These are phyloP conservation scores for Mesoligia furuncula DNA, from an alignment of 2,888 invertebrate genomes.

Conservation along the genomic window DNA sequence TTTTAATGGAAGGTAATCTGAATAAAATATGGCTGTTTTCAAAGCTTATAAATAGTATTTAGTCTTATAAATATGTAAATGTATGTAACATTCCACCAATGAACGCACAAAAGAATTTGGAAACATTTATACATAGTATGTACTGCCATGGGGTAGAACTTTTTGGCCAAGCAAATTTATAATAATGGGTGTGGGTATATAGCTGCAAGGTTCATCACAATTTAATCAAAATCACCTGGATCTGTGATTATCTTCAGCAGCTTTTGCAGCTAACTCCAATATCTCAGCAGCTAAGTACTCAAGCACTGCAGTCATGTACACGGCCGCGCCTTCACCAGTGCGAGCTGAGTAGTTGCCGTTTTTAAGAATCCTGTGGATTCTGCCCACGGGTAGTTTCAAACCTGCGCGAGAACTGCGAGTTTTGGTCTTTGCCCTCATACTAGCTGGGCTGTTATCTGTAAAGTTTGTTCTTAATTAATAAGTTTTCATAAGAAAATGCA, in stretches of 20 bases:
- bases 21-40: background rate
- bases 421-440: slow-evolving; percentile 81
- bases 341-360: slow-evolving; percentile 92
- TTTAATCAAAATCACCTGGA: slow-evolving; percentile 79
- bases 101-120: background rate
- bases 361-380: slow-evolving; percentile 90
- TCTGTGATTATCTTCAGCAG: slow-evolving; percentile 93
- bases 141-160: background rate
- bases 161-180: background rate
- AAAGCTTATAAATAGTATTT: rapidly evolving
- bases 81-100: background rate
- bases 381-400: slow-evolving; percentile 91
- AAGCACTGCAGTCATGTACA: slow-evolving; percentile 91
- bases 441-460: slow-evolving; percentile 42
- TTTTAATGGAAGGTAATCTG: background rate
- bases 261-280: slow-evolving; percentile 92
- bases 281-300: slow-evolving; percentile 93
- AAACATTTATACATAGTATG: background rate
- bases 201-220: background rate
- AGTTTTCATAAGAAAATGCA: background rate
- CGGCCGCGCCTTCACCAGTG: slow-evolving; percentile 89
- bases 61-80: no score
- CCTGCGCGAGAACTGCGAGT: slow-evolving; percentile 90
- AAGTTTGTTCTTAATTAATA: background rate
- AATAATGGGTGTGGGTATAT: slow-evolving; percentile 17